phyloP scores from a whole-genome alignment of 1,140 invertebrate species.

The Geopemphigus sp. region DNA sequence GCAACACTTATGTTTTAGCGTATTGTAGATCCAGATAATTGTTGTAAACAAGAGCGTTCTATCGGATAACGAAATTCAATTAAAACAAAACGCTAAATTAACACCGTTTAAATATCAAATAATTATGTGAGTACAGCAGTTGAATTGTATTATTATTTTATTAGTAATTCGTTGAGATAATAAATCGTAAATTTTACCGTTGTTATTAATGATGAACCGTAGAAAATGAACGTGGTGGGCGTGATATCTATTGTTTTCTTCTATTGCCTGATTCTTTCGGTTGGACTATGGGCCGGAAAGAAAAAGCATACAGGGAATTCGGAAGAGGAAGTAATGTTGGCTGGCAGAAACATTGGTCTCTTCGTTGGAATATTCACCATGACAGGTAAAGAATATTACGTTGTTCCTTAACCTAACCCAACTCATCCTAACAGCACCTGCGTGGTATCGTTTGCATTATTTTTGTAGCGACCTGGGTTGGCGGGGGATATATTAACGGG shows the following conservation, averaged over 20 bases:
- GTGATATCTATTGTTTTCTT: constrained; percentile 90
- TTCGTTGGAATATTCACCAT: constrained; percentile 98
- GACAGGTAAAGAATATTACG: constrained; percentile 69
- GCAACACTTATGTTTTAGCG: neutral
- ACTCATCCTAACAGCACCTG: too few species aligned
- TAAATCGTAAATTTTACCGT: too few species aligned
- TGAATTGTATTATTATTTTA: too few species aligned
- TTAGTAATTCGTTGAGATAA: too few species aligned
- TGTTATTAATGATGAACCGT: too few species aligned
- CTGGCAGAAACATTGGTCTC: constrained; percentile 90
- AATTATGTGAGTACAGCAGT: neutral
- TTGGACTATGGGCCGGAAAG: constrained; percentile 92
- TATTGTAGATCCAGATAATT: neutral
- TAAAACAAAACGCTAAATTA: neutral
- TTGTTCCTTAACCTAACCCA: too few species aligned
- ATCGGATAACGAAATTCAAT: neutral
- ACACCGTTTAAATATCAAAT: neutral
- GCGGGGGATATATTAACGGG: constrained; percentile 98
- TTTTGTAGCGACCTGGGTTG: constrained; percentile 89
- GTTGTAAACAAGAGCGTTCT: neutral
- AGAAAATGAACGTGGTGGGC: constrained; percentile 72
- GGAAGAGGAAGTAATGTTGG: constrained; percentile 95
- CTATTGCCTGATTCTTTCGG: constrained; percentile 86
- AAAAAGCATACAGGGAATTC: constrained; percentile 83
- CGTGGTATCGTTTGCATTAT: too few species aligned